Evolutionary conservation across 2,888 invertebrate species (phyloP), one percentile per base, ranked within the genome.

Genomic region (Oscheius sp.): DNA sequence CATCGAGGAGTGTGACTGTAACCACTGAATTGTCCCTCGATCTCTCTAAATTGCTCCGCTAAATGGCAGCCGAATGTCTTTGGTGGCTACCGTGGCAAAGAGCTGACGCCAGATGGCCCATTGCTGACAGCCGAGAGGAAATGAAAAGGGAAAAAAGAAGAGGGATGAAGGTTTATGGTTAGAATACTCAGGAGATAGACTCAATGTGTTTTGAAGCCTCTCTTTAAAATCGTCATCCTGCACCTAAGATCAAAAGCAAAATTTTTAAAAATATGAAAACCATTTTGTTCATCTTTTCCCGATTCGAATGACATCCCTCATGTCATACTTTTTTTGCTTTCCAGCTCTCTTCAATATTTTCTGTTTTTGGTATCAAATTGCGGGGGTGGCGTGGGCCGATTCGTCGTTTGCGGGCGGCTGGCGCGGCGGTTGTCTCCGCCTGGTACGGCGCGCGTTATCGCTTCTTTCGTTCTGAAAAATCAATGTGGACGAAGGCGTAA

Each of bases 401-500:
- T n/a, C n/a, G n/a, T n/a, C n/a, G n/a, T n/a, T n/a, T n/a, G n/a
- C n/a, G 22, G 41, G 41, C 56, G 59, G 59, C 59, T 41, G 44
- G 41, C 59, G 41, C 44, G 17, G 54, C n/a, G n/a, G 33, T 8
- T 17, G 54, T 32, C 20, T 20, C 54, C 20, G n/a, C 28, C 44
- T 20, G 41, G 41, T 26, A 38, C 57, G 38, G 20, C n/a, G 41
- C 38, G 33, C 59, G 54, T 59, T 59, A 59, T 59, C 59, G 59
- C 57, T 36, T 57, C 57, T 59, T 41, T 59, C 24, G 38, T 24
- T 17, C 41, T 41, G 59, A 62, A 62, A 62, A 62, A 62, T 62
- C 62, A 62, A 62, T 62, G 45, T 45, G 47, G 62, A 41, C 45
- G 49, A 62, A 62, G 33, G 62, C 62, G 62, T 62, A 62, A 62